Base-by-base conservation (phyloP, 2,888 invertebrate genomes). In the Celastrina argiolus region DNA sequence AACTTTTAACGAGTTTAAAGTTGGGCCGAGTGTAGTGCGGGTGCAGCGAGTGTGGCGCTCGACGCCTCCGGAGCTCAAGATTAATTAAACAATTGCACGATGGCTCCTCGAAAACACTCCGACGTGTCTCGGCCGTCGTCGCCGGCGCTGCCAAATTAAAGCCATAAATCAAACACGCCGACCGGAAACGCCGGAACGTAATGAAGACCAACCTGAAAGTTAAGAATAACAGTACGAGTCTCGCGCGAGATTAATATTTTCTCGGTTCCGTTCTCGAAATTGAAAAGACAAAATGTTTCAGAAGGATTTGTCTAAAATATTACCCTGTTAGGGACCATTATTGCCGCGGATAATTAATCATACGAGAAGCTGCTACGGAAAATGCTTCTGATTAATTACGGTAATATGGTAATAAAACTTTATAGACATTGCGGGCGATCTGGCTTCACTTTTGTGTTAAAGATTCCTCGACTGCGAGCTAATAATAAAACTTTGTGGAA, bases 1-100 rank as follows among this genome's bases (percentile, higher is more conserved):
- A 91, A 90, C 88, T 91, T 91, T 89, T 90, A 91, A 91, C 90
- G 89, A 90, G 90, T 91, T 90, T 87, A 89, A 89, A 90, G 88
- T 89, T 88, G 84, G 81, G 79, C 85, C 84, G 79, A 89, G 88
- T 88, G 87, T 87, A 89, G 84, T 90, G 88, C 88, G 87, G 84
- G 76, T 76, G 75, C 84, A 74, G 75, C 72, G 72, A 74, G 78
- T 74, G 74, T 74, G 75, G 74, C 72, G 76, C 83, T 81, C 83
- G 84, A 82, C 84, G 81, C 81, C 84, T 83, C 80, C 82, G 79
- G 79, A 80, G 84, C 85, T 84, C 84, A 84, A 89, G 89, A 91
- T 90, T 91, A 91, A 91, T 91, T 91, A 91, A 90, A 91, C 90
- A 90, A 89, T 90, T 87, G 90, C 88, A 84, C 88, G 88, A 88